A percentile compares a stretch with the other conserved stretches of the same genome.
phyloP scores from a whole-genome alignment of 1,140 invertebrate species.

The Drosophila jambulina region DNA sequence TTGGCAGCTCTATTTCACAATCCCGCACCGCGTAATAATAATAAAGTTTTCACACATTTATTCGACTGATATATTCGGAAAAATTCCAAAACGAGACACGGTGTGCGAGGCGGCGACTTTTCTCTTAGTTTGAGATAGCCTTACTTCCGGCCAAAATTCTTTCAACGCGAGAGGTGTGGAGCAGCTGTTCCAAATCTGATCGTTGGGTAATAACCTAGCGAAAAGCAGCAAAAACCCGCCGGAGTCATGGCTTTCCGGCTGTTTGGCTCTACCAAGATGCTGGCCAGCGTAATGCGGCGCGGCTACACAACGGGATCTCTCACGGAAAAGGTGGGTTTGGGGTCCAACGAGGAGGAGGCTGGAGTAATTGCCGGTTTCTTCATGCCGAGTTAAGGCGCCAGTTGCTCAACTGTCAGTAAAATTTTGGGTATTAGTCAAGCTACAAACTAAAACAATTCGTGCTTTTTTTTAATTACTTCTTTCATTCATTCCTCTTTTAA shows the following conservation, averaged over 20 bases:
- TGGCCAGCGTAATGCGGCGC: slow-evolving; percentile 66
- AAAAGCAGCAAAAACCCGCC: slow-evolving; percentile 15
- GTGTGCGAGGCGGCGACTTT: slow-evolving; percentile 48
- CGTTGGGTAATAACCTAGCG: slow-evolving; percentile 80
- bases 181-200: slow-evolving; percentile 39
- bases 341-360: background rate
- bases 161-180: slow-evolving; percentile 28
- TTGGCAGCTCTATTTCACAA: slow-evolving; percentile 69
- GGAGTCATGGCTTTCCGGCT: slow-evolving; percentile 75
- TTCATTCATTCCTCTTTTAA: background rate
- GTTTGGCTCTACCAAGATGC: slow-evolving; percentile 65
- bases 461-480: background rate
- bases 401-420: background rate
- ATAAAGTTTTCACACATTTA: slow-evolving; percentile 44
- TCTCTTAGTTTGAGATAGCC: slow-evolving; percentile 8
- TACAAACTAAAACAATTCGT: background rate
- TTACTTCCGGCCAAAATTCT: slow-evolving; percentile 51
- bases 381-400: background rate
- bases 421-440: background rate
- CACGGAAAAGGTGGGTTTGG: slow-evolving; percentile 32
- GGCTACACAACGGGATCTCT: slow-evolving; percentile 59
- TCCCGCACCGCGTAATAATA: slow-evolving; percentile 66
- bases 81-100: slow-evolving; percentile 44
- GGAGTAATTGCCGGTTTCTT: background rate
- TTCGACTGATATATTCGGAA: slow-evolving; percentile 22